phyloP scores from a whole-genome alignment of 2,797 vertebrate species.

The Manis crassicaudata region DNA sequence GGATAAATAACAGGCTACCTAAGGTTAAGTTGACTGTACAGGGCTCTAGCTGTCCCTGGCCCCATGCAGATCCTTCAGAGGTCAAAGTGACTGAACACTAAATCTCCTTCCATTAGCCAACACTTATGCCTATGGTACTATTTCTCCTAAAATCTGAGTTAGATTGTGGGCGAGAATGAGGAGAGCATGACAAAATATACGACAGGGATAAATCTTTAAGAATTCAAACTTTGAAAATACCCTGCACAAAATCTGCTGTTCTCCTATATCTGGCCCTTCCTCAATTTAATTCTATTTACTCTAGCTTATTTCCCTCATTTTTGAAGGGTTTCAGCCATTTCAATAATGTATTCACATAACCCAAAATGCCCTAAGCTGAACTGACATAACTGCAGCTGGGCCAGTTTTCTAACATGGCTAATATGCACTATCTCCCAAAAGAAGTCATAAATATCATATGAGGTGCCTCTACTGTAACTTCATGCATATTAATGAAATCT shows the following conservation, averaged over 20 bases:
- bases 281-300: not conserved
- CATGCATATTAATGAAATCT: not conserved
- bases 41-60: not conserved
- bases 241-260: not conserved
- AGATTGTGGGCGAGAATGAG: too few relatives aligned
- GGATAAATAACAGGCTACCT: not conserved
- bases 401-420: not conserved
- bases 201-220: not conserved
- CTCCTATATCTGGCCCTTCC: not conserved
- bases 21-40: not conserved
- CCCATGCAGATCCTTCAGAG: not conserved
- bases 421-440: not conserved
- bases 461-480: not conserved
- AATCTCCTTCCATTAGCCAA: not conserved
- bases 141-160: not conserved
- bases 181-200: not conserved
- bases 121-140: not conserved
- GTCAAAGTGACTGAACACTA: not conserved
- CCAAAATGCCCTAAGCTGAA: not conserved
- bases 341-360: not conserved
- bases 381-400: not conserved
- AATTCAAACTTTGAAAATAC: not conserved
- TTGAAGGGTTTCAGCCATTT: not conserved
- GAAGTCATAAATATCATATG: not conserved
- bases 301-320: not conserved